Base-by-base conservation (phyloP, 2,797 vertebrate genomes). In the Sphenopsis melanotis region DNA sequence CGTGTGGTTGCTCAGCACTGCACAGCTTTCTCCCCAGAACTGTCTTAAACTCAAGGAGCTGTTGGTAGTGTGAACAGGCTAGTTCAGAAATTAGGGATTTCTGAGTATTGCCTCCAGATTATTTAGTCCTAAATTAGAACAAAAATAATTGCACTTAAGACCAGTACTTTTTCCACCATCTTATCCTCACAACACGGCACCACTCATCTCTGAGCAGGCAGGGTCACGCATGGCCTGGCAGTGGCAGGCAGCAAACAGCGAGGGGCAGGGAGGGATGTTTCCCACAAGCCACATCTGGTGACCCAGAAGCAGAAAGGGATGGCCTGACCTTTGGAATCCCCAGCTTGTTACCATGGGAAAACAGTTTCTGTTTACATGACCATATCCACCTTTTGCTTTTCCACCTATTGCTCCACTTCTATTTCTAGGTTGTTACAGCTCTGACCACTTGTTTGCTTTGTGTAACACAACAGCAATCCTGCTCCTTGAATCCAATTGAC, bases 201-300 rank as follows among this genome's bases (percentile, higher is more conserved):
- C 0, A 7, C 29, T 37, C 59, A 27, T 47, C 42, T 78, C 65
- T 1, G 6, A 37, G 6, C 1, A 0, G 27, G 23, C 7, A 29
- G 63, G 39, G 64, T 46, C 59, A 47, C 9, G 30, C 1, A 2
- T 2, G 47, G 46, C 34, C 39, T 15, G 41, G 18, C 0, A 4
- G 72, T 11, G 24, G 50, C 87, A 61, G 66, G 30, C 49, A 86
- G 49, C 36, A 37, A 2, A 9, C 17, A 9, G 26, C 0, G 3
- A 32, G 39, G 16, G 10, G 36, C 66, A 87, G 89, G 61, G 50
- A 34, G 37, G 37, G 41, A 68, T 15, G 5, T 6, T 56, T 56
- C 61, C 81, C 30, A 47, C 65, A 87, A 3, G 21, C 15, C 61
- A 37, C 60, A 69, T 36, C 44, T 46, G 61, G 21, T 46, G 61